These are phyloP conservation scores for Stigmatopora argus DNA, from an alignment of 2,113 vertebrate genomes.

Conservation along the genomic window DNA sequence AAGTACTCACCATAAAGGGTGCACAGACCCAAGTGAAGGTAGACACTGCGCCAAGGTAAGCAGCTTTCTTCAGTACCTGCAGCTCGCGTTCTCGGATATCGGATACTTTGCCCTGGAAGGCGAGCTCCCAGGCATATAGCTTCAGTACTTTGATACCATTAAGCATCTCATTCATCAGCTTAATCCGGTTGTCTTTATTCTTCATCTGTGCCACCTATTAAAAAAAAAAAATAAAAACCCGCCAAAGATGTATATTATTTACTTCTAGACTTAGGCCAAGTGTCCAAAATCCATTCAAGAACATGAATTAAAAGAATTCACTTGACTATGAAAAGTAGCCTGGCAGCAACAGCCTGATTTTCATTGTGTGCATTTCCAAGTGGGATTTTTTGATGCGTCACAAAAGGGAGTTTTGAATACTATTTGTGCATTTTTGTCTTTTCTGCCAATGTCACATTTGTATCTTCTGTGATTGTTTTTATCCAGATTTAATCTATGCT, in stretches of 20 bases:
- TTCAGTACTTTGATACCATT: conserved; percentile 96
- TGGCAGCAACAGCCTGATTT: too few relatives aligned
- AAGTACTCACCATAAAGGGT: conserved; percentile 87
- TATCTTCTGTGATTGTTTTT: too few relatives aligned
- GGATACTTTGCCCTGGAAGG: conserved; percentile 87
- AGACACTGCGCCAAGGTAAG: conserved; percentile 81
- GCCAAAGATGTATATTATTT: background rate
- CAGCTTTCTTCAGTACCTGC: conserved; percentile 85
- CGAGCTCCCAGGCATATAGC: conserved; percentile 96
- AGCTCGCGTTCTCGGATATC: conserved; percentile 86
- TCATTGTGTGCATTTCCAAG: too few relatives aligned
- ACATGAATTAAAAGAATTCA: background rate
- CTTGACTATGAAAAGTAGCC: too few relatives aligned
- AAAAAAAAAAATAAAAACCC: background rate
- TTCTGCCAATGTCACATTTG: too few relatives aligned
- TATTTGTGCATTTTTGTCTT: too few relatives aligned
- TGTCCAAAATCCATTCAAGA: background rate
- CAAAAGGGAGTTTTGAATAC: too few relatives aligned
- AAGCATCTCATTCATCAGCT: conserved; percentile 97
- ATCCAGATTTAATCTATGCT: too few relatives aligned
- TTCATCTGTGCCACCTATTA: conserved; percentile 94
- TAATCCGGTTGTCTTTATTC: conserved; percentile 91
- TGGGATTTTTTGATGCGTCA: too few relatives aligned
- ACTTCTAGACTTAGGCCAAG: too few relatives aligned
- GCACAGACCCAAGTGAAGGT: conserved; percentile 98